Percentiles rank a stretch among this genome's conserved stretches.
Evolutionary conservation across 2,113 vertebrate species (phyloP).

Genomic region (Eclectus roratus): DNA sequence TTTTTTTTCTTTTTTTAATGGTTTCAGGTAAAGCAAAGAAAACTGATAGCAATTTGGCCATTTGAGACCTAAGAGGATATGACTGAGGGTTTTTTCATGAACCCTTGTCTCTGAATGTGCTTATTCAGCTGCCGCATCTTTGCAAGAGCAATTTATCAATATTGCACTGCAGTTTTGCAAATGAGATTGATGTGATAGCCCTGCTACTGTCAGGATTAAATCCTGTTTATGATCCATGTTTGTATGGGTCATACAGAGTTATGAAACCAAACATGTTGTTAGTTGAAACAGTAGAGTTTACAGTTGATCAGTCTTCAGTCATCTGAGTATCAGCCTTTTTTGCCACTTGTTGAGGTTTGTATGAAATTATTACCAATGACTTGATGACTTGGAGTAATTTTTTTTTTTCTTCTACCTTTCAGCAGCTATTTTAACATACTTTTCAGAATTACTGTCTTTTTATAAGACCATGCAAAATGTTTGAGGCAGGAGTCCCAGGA

Average conservation of each 20-base stretch:
- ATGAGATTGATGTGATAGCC: background rate
- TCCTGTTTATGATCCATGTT: background rate
- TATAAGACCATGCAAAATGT: background rate
- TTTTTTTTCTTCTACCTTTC: background rate
- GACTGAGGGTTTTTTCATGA: background rate
- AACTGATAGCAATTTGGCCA: background rate
- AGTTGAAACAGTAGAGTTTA: background rate
- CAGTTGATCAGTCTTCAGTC: background rate
- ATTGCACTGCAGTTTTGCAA: background rate
- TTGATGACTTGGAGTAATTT: background rate
- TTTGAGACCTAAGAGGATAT: background rate
- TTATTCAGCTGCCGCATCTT: conserved; percentile 26
- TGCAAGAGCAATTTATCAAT: conserved; percentile 1
- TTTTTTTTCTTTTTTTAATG: background rate
- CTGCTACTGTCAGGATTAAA: background rate
- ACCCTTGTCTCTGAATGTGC: background rate
- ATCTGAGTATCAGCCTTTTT: background rate
- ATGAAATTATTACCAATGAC: background rate
- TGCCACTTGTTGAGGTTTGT: background rate
- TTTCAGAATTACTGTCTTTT: background rate
- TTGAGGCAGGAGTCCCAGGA: background rate
- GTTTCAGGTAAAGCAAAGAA: background rate
- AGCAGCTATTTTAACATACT: background rate
- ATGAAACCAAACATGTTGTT: background rate
- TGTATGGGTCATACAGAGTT: background rate